Evolutionary conservation across 2,113 vertebrate genomes (phyloP), one percentile per base, ranked within the genome.

Genomic region (Ochotona curzoniae): DNA sequence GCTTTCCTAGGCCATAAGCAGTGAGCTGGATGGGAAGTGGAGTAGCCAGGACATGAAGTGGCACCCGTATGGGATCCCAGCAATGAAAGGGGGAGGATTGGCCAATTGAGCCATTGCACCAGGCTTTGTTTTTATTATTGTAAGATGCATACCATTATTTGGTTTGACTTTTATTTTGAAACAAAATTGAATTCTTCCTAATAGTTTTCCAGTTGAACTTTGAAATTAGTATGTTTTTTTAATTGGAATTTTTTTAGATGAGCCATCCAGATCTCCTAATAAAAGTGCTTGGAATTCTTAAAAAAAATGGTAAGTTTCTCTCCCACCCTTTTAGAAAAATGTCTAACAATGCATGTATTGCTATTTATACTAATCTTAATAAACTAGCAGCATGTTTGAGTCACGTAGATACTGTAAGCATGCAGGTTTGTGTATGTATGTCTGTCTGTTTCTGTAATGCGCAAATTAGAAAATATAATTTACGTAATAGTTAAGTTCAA

Each of bases 201-300:
- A 93, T 90, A 23, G 94, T 91, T 73, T 91, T 47, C 28, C 71
- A 54, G 32, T 32, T 80, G 70, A 83, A 9, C 83, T 94, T 92
- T 93, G 54, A 85, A 93, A 67, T 23, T 96, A 83, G 8, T 71
- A 4, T 90, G 82, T 51, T 94, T 15, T 94, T 96, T 97, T 94
- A 93, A 57, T 93, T 96, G 20, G 96, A 87, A 90, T 90, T 79
- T 88, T 98, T 97, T 96, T 96, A 99, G 99, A 99, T 99, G 99
- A 99, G 98, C 90, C 99, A 99, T 82, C 99, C 99, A 76, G 99
- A 99, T 97, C 99, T 99, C 96, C 96, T 99, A 93, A 99, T 99
- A 97, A 98, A 99, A 96, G 99, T 99, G 83, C 99, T 99, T 98
- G 99, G 99, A 96, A 99, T 99, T 97, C 97, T 99, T 89, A 99